phyloP scores from a whole-genome alignment of 2,888 invertebrate genomes.

The Eremobia ochroleuca region DNA sequence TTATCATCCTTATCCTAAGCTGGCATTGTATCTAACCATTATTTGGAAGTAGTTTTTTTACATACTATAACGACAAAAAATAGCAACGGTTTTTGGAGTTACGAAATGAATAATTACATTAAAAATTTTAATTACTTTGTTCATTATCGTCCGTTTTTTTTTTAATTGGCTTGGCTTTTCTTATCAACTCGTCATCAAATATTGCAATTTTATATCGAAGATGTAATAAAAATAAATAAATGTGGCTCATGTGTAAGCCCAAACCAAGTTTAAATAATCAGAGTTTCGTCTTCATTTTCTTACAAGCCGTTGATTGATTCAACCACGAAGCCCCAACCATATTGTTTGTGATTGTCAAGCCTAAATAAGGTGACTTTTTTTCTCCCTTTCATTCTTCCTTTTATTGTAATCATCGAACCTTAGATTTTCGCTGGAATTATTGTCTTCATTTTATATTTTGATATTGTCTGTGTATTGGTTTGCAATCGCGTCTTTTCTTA shows the following conservation, averaged over 20 bases:
- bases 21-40: neutral
- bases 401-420: neutral
- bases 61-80: neutral
- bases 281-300: constrained; percentile 37
- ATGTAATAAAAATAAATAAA: neutral
- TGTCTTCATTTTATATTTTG: neutral
- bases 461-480: constrained; percentile 5
- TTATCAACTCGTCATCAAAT: neutral
- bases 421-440: neutral
- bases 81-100: neutral
- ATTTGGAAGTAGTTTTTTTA: neutral
- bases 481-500: neutral
- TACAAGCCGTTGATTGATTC: constrained; percentile 50
- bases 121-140: neutral
- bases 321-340: constrained; percentile 17
- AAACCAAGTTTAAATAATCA: constrained; percentile 20
- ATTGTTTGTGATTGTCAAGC: constrained; percentile 42
- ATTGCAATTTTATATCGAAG: constrained; percentile 10
- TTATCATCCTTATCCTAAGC: neutral
- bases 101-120: too few species aligned
- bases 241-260: too few species aligned
- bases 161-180: neutral
- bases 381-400: constrained; percentile 2
- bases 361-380: constrained; percentile 37
- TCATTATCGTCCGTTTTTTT: neutral